Base-by-base conservation (phyloP, 2,888 invertebrate species). In the Drosophila anomalata region DNA sequence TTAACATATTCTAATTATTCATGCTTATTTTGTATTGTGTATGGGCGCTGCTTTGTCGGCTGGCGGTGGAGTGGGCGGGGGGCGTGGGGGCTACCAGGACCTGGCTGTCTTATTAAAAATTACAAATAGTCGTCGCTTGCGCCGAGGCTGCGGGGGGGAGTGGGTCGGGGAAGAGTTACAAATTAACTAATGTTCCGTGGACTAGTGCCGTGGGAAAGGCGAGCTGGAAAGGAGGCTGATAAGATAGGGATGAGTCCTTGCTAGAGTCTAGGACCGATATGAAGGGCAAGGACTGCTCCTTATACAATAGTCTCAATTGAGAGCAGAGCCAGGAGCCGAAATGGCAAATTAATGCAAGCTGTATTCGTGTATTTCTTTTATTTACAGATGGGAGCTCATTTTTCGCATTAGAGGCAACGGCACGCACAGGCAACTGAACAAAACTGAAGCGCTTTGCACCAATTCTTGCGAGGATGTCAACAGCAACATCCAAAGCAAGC, bases 1-100 rank as follows among this genome's bases (percentile, higher is more conserved):
- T 90, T 90, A 90, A 90, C 90, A 89, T 90, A 90, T 90, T 90
- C 90, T 90, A 90, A 90, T 90, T 90, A 90, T 90, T 89, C 89
- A 87, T 88, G 89, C 89, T 90, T 89, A 89, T 89, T 89, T 88
- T 83, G 78, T 85, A 88, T 89, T 88, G 89, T 89, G 86, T 81
- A 48, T 56, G 63, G 65, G 63, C 54, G 72, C 51, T 70, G 63
- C 63, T 62, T 70, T 70, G 70, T 58, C 56, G 26, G 26, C 24
- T 20, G 41, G 14, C 12, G 20, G n/a, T 9, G 26, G 29, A 9
- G 22, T 5, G 44, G 54, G 4, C n/a, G 36, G 5, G 7, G 29
- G 44, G 36, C 24, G 11, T 7, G 11, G 6, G 48, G 52, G 53
- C 4, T 29, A 17, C 26, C n/a, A 24, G 26, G 22, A 29, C 59